These are phyloP conservation scores for Lumbricus terrestris DNA, from an alignment of 2,888 invertebrate species.

Conservation along the genomic window DNA sequence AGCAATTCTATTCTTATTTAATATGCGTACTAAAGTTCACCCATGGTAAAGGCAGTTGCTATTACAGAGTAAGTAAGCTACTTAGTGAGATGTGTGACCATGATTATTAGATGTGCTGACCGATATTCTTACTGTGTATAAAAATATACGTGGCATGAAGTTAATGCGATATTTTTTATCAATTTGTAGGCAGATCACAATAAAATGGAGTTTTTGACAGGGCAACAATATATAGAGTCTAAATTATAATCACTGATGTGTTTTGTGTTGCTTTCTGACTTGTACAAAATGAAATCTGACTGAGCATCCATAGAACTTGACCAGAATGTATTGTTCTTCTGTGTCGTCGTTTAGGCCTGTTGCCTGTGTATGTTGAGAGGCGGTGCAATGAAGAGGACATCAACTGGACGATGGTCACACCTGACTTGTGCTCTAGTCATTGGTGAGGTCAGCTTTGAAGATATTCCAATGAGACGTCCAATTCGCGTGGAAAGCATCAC, in stretches of 20 bases:
- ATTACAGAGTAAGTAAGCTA: too few species aligned
- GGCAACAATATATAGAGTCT: too few species aligned
- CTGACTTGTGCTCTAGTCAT: conserved; percentile 59
- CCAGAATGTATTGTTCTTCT: background rate
- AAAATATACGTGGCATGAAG: too few species aligned
- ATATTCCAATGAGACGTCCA: conserved; percentile 44
- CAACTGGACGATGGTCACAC: conserved; percentile 59
- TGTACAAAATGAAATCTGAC: background rate
- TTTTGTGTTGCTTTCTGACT: background rate
- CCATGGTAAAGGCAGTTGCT: too few species aligned
- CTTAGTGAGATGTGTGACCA: too few species aligned
- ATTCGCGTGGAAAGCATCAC: conserved; percentile 49
- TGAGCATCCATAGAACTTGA: background rate
- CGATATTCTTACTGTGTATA: too few species aligned
- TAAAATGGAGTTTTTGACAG: too few species aligned
- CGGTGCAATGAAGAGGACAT: conserved; percentile 60
- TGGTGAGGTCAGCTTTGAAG: conserved; percentile 56
- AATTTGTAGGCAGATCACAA: too few species aligned
- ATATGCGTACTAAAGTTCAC: too few species aligned
- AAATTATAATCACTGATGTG: background rate
- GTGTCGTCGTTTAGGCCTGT: conserved; percentile 57
- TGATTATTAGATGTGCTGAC: too few species aligned
- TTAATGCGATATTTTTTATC: too few species aligned
- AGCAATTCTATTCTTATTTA: too few species aligned
- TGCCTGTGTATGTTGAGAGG: conserved; percentile 64